Evolutionary conservation across 2,797 vertebrate genomes (phyloP).

Genomic region (Gouania willdenowi): DNA sequence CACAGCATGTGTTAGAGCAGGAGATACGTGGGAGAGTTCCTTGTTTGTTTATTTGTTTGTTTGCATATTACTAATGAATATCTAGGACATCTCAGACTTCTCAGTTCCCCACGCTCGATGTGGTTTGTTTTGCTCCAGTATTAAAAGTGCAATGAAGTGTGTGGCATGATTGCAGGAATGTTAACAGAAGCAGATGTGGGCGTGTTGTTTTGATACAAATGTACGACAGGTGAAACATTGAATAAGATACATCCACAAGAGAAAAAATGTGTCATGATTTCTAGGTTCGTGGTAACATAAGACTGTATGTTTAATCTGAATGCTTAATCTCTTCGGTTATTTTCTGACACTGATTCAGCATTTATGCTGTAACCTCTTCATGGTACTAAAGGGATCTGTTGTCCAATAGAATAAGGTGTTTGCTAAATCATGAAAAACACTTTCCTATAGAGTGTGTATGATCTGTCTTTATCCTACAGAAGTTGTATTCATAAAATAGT

Average conservation of each 20-base stretch:
- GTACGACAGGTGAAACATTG: not conserved
- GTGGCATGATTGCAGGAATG: not conserved
- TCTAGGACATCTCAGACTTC: slow-evolving; percentile 37
- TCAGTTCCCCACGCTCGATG: slow-evolving; percentile 10
- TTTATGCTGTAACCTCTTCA: no score
- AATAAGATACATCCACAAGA: slow-evolving; percentile 15
- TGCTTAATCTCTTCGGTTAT: no score
- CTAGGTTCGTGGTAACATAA: no score
- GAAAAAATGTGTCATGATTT: not conserved
- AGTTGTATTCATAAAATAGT: no score
- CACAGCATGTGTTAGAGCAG: slow-evolving; percentile 14
- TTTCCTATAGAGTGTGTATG: no score
- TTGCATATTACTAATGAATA: slow-evolving; percentile 37
- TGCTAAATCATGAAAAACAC: no score
- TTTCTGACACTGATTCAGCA: no score
- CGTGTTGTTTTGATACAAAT: slow-evolving; percentile 14
- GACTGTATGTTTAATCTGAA: no score
- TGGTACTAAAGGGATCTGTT: no score
- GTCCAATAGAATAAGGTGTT: no score
- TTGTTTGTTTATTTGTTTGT: slow-evolving; percentile 41
- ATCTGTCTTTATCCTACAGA: no score
- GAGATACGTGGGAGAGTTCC: slow-evolving; percentile 27
- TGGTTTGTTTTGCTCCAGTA: not conserved
- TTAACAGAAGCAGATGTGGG: slow-evolving; percentile 14
- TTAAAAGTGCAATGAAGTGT: slow-evolving; percentile 22